phyloP scores from a whole-genome alignment of 1,140 invertebrate genomes.

The Drosophila jambulina region DNA sequence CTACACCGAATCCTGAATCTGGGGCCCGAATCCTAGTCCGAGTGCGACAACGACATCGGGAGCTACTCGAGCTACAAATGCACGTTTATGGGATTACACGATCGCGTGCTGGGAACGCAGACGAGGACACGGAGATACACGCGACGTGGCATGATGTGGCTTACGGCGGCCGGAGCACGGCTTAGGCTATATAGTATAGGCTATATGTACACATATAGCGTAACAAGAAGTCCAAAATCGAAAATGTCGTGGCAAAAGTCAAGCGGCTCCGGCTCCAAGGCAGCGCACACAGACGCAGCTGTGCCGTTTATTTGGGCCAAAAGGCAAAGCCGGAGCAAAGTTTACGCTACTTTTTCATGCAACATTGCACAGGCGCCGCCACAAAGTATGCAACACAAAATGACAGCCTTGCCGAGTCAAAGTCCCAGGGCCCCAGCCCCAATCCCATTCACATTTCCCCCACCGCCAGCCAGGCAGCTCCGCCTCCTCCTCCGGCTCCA shows the following conservation, averaged over 20 bases:
- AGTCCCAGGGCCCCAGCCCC: constrained; percentile 45
- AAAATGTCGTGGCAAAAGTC: constrained; percentile 77
- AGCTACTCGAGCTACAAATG: constrained; percentile 51
- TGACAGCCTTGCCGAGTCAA: constrained; percentile 72
- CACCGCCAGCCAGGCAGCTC: not conserved
- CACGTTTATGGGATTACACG: constrained; percentile 66
- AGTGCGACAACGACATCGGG: constrained; percentile 34
- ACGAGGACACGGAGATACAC: constrained; percentile 64
- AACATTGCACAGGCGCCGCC: constrained; percentile 77
- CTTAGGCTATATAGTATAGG: constrained; percentile 8
- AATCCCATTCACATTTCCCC: constrained; percentile 17
- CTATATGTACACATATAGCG: constrained; percentile 14
- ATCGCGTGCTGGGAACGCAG: constrained; percentile 67
- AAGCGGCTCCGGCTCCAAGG: constrained; percentile 62
- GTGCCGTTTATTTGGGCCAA: constrained; percentile 71
- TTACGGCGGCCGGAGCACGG: constrained; percentile 10
- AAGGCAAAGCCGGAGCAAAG: constrained; percentile 49
- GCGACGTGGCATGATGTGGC: constrained; percentile 57
- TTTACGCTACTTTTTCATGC: constrained; percentile 81
- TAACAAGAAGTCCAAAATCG: constrained; percentile 58
- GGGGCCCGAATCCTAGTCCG: constrained; percentile 10
- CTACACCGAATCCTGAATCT: constrained; percentile 1
- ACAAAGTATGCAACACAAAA: constrained; percentile 75
- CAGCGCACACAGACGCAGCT: constrained; percentile 48
- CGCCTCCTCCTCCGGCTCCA: constrained; percentile 7